Conservation (phyloP, 2,113 vertebrate genomes). For the Canis aureus region DNA sequence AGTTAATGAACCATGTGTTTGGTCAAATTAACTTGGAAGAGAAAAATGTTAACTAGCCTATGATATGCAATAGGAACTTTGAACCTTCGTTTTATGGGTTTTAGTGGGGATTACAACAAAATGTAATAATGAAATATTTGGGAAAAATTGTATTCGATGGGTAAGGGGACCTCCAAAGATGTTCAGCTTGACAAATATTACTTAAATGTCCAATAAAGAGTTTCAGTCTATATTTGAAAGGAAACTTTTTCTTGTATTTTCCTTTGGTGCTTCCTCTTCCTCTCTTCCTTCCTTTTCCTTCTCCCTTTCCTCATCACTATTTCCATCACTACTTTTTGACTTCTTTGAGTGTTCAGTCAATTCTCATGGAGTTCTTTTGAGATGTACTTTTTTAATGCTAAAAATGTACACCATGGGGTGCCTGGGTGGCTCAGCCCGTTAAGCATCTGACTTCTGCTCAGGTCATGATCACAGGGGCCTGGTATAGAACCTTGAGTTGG, state of each 20-base stretch:
- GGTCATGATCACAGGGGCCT: neutral
- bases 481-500: neutral
- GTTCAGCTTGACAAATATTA: neutral
- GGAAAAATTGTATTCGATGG: neutral
- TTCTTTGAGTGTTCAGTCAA: neutral
- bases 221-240: neutral
- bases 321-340: neutral
- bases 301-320: neutral
- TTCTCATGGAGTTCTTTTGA: neutral
- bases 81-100: neutral
- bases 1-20: neutral
- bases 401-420: neutral
- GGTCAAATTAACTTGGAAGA: neutral
- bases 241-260: neutral
- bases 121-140: neutral
- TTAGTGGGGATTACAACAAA: neutral
- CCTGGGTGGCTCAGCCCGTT: neutral
- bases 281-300: too few relatives aligned
- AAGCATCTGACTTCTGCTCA: neutral
- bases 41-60: neutral
- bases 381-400: neutral
- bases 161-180: neutral
- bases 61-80: neutral
- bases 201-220: neutral
- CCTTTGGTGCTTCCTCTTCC: rapidly evolving